These are phyloP conservation scores for Chamaetylas fuelleborni DNA, from an alignment of 2,113 vertebrate species.

Conservation along the genomic window DNA sequence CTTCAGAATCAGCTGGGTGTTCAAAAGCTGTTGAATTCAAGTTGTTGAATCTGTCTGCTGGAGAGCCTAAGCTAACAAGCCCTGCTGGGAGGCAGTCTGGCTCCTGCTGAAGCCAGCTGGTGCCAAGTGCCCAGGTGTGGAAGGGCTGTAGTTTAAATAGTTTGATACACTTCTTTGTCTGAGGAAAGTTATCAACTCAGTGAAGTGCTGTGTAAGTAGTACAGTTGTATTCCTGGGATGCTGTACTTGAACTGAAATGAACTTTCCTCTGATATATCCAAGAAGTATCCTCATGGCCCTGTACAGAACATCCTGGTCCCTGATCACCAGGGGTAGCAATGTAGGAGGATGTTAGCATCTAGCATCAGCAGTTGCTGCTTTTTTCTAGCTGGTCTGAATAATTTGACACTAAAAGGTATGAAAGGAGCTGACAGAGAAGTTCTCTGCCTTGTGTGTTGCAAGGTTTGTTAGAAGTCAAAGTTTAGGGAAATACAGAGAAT, in stretches of 20 bases:
- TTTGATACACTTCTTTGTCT: not conserved
- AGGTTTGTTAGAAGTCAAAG: not conserved
- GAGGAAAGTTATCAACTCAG: not conserved
- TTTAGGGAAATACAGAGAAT: not conserved
- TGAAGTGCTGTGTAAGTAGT: not conserved
- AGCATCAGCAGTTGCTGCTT: constrained; percentile 7
- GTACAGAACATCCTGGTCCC: not conserved
- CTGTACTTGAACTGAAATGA: not conserved
- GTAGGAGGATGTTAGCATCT: not conserved
- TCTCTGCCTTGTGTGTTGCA: not conserved
- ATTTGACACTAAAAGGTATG: not conserved
- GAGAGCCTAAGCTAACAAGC: not conserved
- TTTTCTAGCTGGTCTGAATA: not conserved
- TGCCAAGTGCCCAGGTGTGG: not conserved
- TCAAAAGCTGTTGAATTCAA: not conserved
- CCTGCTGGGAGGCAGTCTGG: not conserved
- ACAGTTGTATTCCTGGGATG: not conserved
- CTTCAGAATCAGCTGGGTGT: not conserved
- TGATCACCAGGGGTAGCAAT: not conserved
- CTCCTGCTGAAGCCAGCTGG: not conserved
- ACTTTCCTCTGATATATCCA: not conserved
- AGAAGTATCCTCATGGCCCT: not conserved
- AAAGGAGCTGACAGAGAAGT: not conserved
- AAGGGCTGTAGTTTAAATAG: not conserved
- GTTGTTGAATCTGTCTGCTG: not conserved